Percentiles rank a stretch among this genome's conserved stretches.
Evolutionary conservation across 2,888 invertebrate species (phyloP).

Genomic region (Drosophila dives): DNA sequence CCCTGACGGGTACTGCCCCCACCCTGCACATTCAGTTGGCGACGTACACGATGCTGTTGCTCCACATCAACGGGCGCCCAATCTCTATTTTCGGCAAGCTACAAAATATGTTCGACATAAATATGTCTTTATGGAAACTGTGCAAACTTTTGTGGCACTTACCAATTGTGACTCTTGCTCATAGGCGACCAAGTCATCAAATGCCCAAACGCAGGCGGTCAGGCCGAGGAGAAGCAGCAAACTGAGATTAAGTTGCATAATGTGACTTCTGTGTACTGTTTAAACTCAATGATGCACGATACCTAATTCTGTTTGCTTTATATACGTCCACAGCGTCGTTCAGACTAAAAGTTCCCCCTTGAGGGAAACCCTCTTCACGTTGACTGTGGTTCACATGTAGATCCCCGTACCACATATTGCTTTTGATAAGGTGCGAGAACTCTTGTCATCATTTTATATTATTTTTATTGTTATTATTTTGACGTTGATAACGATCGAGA

Average conservation of each 20-base stretch:
- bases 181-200: slow-evolving; percentile 11
- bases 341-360: slow-evolving; percentile 24
- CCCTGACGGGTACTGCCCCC: slow-evolving; percentile 74
- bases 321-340: not conserved
- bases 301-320: not conserved
- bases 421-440: slow-evolving; percentile 23
- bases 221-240: slow-evolving; percentile 17
- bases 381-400: slow-evolving; percentile 38
- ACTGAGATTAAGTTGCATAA: slow-evolving; percentile 25
- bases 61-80: not conserved
- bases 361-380: slow-evolving; percentile 37
- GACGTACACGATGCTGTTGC: slow-evolving; percentile 40
- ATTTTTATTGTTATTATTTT: not conserved
- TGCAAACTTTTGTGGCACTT: slow-evolving; percentile 2
- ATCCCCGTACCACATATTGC: slow-evolving; percentile 40
- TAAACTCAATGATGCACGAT: not conserved
- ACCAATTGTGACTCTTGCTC: slow-evolving; percentile 7
- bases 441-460: not conserved
- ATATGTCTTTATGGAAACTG: slow-evolving; percentile 2
- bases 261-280: slow-evolving; percentile 1
- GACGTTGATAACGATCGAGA: not conserved
- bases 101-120: not conserved
- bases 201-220: slow-evolving; percentile 13
- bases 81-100: slow-evolving; percentile 4
- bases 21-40: slow-evolving; percentile 56